A percentile compares a stretch with the other conserved stretches of the same genome.
Evolutionary conservation across 2,888 invertebrate species (phyloP).

Genomic region (Drosophila paranaensis): DNA sequence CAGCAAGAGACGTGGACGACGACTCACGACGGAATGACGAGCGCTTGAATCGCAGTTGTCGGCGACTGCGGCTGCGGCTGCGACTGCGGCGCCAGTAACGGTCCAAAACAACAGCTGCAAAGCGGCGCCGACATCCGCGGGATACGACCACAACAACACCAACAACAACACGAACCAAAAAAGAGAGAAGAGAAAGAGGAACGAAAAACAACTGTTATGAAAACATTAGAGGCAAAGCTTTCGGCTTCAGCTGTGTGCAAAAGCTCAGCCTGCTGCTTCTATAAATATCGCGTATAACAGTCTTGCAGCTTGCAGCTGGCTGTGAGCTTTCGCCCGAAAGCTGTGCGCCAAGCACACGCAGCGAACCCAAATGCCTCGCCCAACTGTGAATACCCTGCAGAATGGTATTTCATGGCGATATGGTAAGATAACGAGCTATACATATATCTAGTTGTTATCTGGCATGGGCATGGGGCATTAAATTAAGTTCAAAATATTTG

Average conservation of each 20-base stretch:
- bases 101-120: slow-evolving; percentile 65
- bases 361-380: neutral
- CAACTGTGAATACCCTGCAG: neutral
- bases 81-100: slow-evolving; percentile 41
- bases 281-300: slow-evolving; percentile 36
- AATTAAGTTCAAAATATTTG: neutral
- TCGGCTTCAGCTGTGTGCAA: slow-evolving; percentile 59
- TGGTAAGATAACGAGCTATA: neutral
- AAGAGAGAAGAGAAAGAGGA: slow-evolving; percentile 12
- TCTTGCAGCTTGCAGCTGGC: slow-evolving; percentile 28
- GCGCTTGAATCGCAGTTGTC: slow-evolving; percentile 16
- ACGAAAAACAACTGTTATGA: slow-evolving; percentile 46
- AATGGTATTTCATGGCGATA: neutral
- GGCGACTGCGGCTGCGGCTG: slow-evolving; percentile 29
- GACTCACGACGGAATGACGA: slow-evolving; percentile 69
- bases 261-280: slow-evolving; percentile 18
- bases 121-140: slow-evolving; percentile 54
- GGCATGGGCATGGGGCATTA: neutral
- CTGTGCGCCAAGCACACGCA: neutral
- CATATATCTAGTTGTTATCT: neutral
- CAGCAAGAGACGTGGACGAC: slow-evolving; percentile 59
- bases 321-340: slow-evolving; percentile 9
- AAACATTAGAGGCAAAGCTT: slow-evolving; percentile 62
- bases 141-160: slow-evolving; percentile 22
- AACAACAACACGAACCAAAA: neutral